These are phyloP conservation scores for Pipra filicauda DNA, from an alignment of 2,113 vertebrate genomes.

Conservation along the genomic window DNA sequence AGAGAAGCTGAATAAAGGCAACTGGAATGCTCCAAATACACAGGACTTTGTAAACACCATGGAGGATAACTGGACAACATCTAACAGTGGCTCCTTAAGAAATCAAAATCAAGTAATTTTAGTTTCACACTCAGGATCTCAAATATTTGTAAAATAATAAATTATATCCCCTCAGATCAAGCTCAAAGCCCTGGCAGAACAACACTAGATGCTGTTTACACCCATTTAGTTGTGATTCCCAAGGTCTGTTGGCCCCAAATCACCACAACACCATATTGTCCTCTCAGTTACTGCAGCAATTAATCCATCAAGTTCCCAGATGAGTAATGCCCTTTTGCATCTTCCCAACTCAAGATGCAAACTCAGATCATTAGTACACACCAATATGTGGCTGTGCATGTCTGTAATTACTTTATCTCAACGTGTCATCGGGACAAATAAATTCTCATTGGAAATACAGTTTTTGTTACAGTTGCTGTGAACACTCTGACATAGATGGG, in stretches of 20 bases:
- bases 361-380: neutral
- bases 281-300: neutral
- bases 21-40: neutral
- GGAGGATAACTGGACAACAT: rapidly evolving
- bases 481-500: neutral
- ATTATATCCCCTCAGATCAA: neutral
- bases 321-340: neutral
- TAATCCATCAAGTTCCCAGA: neutral
- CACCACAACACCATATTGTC: neutral
- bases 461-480: neutral
- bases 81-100: neutral
- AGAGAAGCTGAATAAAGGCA: neutral
- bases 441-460: neutral
- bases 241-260: neutral
- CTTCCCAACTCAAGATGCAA: neutral
- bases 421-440: neutral
- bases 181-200: neutral
- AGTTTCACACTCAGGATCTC: neutral
- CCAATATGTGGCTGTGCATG: neutral
- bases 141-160: neutral
- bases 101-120: neutral
- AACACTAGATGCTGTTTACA: neutral
- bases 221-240: neutral
- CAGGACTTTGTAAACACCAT: rapidly evolving
- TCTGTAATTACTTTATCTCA: neutral